Base-by-base conservation (phyloP, 2,113 vertebrate species). In the Gyps fulvus region DNA sequence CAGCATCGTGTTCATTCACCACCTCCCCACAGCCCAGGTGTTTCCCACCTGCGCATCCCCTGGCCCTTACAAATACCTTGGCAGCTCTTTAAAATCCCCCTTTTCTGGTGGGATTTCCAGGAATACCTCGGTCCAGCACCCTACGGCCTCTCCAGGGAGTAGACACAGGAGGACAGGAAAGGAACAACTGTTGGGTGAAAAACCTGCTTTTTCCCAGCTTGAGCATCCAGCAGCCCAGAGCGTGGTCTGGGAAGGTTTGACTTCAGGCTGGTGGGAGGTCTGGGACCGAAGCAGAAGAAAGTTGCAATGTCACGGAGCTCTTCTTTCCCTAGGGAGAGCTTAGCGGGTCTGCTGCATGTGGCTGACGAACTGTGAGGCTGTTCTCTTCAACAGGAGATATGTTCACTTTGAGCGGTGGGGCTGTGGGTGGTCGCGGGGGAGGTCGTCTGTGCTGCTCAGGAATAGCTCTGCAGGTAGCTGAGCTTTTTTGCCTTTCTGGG, bases 211-310 rank as follows among this genome's bases (percentile, higher is more conserved):
- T 67, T 71, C 57, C 36, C 42, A 38, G 31, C 38, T 66, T 3
- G 14, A 58, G 23, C 50, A 55, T 27, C 57, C 11, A 16, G 43
- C 57, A 83, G 54, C 42, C 20, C 7, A 49, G 47, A 72, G 10
- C 2, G 0, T 0, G 4, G 29, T 38, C 0, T 0, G 76, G n/a
- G 23, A 21, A 42, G 5, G 26, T 55, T 65, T 57, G 25, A 54
- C 42, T 25, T 43, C 0, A 1, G 61, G 57, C n/a, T 9, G 9
- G 19, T 20, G 32, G 62, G 55, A 78, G 10, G 6, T 50, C 50
- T 42, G 71, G 69, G 50, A 36, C 13, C 4, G 2, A 49, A 63
- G 38, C 43, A 73, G 52, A 83, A 83, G 58, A 7, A 23, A 84
- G 22, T 13, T 61, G 49, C 26, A 22, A 2, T 26, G 42, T 42